Evolutionary conservation across 2,888 invertebrate genomes (phyloP), one percentile per base, ranked within the genome.

Genomic region (Caenorhabditis becei): DNA sequence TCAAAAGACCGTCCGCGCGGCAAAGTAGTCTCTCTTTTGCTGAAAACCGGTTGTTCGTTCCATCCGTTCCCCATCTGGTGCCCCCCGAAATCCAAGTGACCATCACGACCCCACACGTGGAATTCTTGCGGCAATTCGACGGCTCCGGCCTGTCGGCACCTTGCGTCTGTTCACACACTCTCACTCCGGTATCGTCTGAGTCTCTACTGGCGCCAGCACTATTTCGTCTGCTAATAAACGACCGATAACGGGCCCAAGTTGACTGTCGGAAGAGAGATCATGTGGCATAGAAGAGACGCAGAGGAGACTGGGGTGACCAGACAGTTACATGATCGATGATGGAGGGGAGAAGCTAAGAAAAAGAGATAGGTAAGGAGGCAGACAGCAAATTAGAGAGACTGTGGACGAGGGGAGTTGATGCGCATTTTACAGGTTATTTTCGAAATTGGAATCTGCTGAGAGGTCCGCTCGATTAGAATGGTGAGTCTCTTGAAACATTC

Each of bases 181-280:
- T 62, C 53, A 11, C 3, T 1, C 18, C 7, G 0, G 7, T 20
- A 14, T 18, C 32, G 11, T 75, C 75, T 66, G 61, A 41, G 59
- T 61, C 54, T 75, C 66, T 24, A 1, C 41, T 26, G 7, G 51
- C 35, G 26, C 28, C 56, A 11, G 20, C 23, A 26, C 56, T 80
- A 41, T 67, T 54, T 77, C 37, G 23, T 51, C 26, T 32, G 62
- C 71, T 72, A 77, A 67, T 69, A 77, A 69, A 67, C 66, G 44
- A 61, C 8, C 77, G 77, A 77, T 69, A 75, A 66, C 66, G 66
- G 75, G 59, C 61, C 62, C 37, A 54, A 62, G 71, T 53, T 53
- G 59, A 75, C 66, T 61, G 75, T 75, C 59, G 66, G 54, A 54
- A 54, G 49, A 67, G 49, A 67, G 37, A 23, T 20, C 16, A 8